These are phyloP conservation scores for Regulus satrapa DNA, from an alignment of 2,113 vertebrate genomes.

Conservation along the genomic window DNA sequence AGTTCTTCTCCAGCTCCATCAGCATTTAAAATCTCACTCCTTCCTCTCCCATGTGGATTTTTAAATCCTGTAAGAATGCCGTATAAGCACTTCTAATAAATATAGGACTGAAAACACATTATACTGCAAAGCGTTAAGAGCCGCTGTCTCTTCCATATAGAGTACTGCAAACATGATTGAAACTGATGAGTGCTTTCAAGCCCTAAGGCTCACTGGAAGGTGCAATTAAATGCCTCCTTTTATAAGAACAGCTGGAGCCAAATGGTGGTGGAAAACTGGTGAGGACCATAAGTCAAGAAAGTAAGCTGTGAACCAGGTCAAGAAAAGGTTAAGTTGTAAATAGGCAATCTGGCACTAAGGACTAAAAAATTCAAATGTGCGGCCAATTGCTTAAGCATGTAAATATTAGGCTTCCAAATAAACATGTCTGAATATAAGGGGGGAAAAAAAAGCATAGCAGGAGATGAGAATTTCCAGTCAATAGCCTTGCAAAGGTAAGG, in stretches of 20 bases:
- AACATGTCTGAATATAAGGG: background rate
- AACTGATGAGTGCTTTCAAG: background rate
- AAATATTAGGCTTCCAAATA: background rate
- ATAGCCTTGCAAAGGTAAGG: background rate
- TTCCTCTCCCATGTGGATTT: background rate
- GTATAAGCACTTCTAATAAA: background rate
- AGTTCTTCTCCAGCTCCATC: background rate
- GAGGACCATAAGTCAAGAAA: background rate
- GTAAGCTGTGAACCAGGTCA: constrained; percentile 20
- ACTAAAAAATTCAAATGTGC: background rate
- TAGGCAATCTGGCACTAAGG: background rate
- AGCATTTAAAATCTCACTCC: background rate
- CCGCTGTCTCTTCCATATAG: background rate
- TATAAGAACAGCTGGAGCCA: constrained; percentile 15
- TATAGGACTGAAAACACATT: background rate
- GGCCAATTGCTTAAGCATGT: background rate
- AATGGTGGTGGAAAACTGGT: constrained; percentile 4
- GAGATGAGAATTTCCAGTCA: background rate
- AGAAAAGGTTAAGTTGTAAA: constrained; percentile 51
- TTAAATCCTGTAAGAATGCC: background rate
- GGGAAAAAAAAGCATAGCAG: background rate
- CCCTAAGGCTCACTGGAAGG: background rate
- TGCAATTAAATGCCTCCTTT: constrained; percentile 11
- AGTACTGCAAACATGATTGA: background rate
- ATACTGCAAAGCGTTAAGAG: background rate